Evolutionary conservation across 2,113 vertebrate genomes (phyloP).

Genomic region (Tachycineta bicolor): DNA sequence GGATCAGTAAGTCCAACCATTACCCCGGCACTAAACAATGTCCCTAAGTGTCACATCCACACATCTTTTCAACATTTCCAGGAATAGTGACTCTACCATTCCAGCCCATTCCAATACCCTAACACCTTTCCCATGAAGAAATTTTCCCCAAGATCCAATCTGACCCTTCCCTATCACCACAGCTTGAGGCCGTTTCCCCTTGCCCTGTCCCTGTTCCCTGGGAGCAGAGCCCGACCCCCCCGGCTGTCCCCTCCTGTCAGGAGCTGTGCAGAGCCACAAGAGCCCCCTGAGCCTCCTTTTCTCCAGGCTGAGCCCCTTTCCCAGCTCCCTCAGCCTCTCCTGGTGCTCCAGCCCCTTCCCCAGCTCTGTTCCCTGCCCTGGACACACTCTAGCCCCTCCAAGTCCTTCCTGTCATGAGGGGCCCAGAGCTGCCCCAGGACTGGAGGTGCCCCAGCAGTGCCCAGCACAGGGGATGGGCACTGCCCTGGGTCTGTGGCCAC

Average conservation of each 20-base stretch:
- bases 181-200: fast-evolving
- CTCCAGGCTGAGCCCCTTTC: not conserved
- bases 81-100: not conserved
- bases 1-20: not conserved
- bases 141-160: not conserved
- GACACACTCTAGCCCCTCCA: fast-evolving
- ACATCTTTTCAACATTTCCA: not conserved
- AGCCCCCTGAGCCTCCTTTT: not conserved
- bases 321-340: not conserved
- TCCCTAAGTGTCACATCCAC: not conserved
- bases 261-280: not conserved
- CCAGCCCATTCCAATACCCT: not conserved
- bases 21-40: not conserved
- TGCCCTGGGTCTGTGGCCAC: not conserved
- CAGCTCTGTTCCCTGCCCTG: not conserved
- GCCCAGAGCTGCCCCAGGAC: not conserved
- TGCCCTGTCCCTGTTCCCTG: not conserved
- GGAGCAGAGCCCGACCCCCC: not conserved
- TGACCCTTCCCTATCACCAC: no score
- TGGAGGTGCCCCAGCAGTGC: not conserved
- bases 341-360: not conserved
- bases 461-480: not conserved
- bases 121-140: not conserved
- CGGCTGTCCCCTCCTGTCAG: not conserved
- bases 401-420: fast-evolving